phyloP scores from a whole-genome alignment of 2,888 invertebrate genomes.

The Mantis religiosa region DNA sequence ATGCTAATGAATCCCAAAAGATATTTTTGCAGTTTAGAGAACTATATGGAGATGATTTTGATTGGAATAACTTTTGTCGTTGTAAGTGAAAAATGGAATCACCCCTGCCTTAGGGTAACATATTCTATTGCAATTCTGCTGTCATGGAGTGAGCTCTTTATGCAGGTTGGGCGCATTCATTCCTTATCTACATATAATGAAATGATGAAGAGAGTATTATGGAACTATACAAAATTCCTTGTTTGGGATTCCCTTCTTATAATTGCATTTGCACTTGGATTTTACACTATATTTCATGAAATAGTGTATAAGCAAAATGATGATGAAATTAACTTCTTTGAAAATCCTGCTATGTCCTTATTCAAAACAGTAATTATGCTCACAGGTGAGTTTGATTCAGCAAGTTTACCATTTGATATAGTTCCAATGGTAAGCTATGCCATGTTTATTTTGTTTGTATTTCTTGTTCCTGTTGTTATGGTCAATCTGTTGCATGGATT shows the following conservation, averaged over 20 bases:
- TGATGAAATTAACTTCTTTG: slow-evolving; percentile 62
- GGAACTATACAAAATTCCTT: slow-evolving; percentile 74
- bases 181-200: slow-evolving; percentile 75
- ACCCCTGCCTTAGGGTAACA: slow-evolving; percentile 50
- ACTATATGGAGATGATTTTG: slow-evolving; percentile 67
- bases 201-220: slow-evolving; percentile 76
- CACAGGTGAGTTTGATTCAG: slow-evolving; percentile 80
- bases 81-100: not conserved
- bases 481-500: slow-evolving; percentile 79
- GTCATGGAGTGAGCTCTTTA: slow-evolving; percentile 70
- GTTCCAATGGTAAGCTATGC: slow-evolving; percentile 52
- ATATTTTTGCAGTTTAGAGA: slow-evolving; percentile 48
- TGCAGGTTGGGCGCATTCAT: slow-evolving; percentile 71
- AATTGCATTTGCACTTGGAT: slow-evolving; percentile 76
- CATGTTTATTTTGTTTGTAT: slow-evolving; percentile 69
- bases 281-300: slow-evolving; percentile 63
- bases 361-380: slow-evolving; percentile 84
- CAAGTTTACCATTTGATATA: slow-evolving; percentile 66
- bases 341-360: slow-evolving; percentile 63
- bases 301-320: slow-evolving; percentile 46
- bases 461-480: slow-evolving; percentile 76
- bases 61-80: slow-evolving; percentile 61
- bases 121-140: slow-evolving; percentile 70
- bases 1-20: slow-evolving; percentile 58
- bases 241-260: slow-evolving; percentile 76